A percentile compares a stretch with the other conserved stretches of the same genome.
These are phyloP conservation scores for Papilio helenus DNA, from an alignment of 1,140 invertebrate genomes.

Conservation along the genomic window DNA sequence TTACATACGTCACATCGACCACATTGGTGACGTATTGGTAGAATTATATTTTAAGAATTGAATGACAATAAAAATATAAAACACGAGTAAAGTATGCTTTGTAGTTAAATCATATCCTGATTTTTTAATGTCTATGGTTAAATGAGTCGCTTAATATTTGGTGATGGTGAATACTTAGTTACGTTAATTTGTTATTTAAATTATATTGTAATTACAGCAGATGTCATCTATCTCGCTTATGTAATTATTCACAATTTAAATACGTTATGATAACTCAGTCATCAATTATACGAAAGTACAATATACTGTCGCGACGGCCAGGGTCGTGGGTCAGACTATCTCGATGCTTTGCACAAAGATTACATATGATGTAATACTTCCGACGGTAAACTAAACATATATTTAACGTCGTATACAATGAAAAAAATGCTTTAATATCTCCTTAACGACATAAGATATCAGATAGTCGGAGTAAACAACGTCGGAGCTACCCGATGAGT, in stretches of 20 bases:
- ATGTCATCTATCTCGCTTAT: neutral
- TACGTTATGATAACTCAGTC: constrained; percentile 12
- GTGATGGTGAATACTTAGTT: neutral
- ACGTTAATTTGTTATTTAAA: neutral
- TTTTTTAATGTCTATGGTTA: neutral
- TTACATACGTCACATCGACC: neutral
- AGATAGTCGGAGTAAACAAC: neutral
- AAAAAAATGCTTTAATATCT: constrained; percentile 26
- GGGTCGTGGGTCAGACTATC: constrained; percentile 29
- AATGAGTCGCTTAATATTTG: neutral
- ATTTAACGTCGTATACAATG: constrained; percentile 1
- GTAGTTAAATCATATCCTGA: neutral
- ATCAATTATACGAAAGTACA: constrained; percentile 8
- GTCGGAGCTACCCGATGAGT: neutral
- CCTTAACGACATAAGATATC: constrained; percentile 25
- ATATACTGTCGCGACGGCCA: constrained; percentile 14
- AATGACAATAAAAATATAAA: neutral
- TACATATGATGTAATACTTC: constrained; percentile 29
- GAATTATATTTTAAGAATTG: neutral
- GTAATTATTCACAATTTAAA: neutral
- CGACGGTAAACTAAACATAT: constrained; percentile 18
- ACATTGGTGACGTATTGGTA: neutral
- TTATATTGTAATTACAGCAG: neutral
- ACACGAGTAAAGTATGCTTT: neutral
- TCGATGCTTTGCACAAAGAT: constrained; percentile 6